phyloP scores from a whole-genome alignment of 2,113 vertebrate genomes.

The Pachyramphus minor region DNA sequence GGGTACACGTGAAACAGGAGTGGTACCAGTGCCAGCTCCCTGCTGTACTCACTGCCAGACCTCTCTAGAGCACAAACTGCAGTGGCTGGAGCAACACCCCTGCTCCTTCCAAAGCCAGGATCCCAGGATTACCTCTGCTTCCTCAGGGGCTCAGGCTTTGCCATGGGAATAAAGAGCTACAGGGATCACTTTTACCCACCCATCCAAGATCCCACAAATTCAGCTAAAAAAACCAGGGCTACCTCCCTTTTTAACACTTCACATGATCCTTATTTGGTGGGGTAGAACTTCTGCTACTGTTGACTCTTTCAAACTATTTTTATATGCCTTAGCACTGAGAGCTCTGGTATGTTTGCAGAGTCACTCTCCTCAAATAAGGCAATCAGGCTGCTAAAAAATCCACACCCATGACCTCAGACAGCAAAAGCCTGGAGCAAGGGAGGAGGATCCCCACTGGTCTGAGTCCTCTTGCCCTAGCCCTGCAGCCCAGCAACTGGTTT shows the following conservation, averaged over 20 bases:
- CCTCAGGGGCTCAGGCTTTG: not conserved
- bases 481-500: not conserved
- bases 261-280: not conserved
- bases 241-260: not conserved
- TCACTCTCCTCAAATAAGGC: constrained; percentile 51
- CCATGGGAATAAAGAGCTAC: not conserved
- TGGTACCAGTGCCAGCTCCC: fast-evolving
- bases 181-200: not conserved
- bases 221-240: not conserved
- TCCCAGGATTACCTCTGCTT: not conserved
- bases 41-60: not conserved
- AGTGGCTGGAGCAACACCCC: not conserved
- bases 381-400: not conserved
- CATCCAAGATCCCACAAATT: not conserved
- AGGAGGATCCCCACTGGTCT: not conserved
- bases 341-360: constrained; percentile 40
- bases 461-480: not conserved
- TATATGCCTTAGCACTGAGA: not conserved
- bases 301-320: constrained; percentile 44
- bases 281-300: constrained; percentile 10
- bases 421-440: not conserved
- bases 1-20: not conserved
- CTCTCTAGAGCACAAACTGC: not conserved
- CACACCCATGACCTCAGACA: fast-evolving
- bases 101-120: not conserved